phyloP scores from a whole-genome alignment of 2,797 vertebrate genomes.

The Momotus momota region DNA sequence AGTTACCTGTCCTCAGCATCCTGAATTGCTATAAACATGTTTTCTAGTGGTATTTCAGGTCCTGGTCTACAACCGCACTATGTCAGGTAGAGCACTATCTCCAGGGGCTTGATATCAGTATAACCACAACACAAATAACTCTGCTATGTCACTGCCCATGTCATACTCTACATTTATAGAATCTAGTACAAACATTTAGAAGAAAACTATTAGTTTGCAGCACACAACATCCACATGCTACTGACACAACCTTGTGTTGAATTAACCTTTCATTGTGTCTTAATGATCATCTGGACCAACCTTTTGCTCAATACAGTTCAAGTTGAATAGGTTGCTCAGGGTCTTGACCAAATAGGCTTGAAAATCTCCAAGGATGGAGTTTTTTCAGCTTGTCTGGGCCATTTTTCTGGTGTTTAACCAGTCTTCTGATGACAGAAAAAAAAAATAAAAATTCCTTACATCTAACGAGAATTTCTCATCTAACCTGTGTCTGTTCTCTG shows the following conservation, averaged over 20 bases:
- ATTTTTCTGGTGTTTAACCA: not conserved
- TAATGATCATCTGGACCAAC: not conserved
- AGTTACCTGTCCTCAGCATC: not conserved
- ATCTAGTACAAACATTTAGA: not conserved
- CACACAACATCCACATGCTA: not conserved
- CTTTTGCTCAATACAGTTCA: not conserved
- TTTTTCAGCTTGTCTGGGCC: not conserved
- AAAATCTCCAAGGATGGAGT: not conserved
- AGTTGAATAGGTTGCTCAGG: not conserved
- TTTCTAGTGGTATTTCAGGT: not conserved
- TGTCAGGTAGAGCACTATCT: not conserved
- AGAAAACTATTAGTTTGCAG: not conserved
- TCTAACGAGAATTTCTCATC: not conserved
- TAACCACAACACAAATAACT: not conserved
- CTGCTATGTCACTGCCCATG: not conserved
- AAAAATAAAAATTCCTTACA: not conserved
- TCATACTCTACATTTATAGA: accelerated
- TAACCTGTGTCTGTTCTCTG: not conserved
- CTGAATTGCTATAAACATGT: not conserved
- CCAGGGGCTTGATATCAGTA: not conserved
- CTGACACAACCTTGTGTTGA: not conserved
- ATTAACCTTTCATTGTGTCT: not conserved
- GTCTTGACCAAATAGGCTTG: not conserved
- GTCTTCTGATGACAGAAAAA: not conserved
- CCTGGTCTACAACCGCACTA: accelerated